Evolutionary conservation across 2,113 vertebrate species (phyloP).

Genomic region (Notechis scutatus): DNA sequence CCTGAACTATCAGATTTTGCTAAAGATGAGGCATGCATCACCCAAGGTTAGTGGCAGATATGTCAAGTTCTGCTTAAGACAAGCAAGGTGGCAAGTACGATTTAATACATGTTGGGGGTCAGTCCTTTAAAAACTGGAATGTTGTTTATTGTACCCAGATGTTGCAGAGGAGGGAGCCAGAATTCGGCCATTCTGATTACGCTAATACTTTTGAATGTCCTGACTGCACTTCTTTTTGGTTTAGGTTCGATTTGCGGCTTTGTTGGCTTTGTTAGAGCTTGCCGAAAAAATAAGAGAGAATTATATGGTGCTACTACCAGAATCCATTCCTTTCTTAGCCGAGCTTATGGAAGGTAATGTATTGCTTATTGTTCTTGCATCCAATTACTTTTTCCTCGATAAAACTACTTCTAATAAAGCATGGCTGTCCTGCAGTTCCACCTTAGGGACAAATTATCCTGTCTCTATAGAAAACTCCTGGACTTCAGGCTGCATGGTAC

Average conservation of each 20-base stretch:
- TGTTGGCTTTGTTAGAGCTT: slow-evolving; percentile 82
- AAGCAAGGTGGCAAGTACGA: background rate
- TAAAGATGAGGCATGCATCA: slow-evolving; percentile 84
- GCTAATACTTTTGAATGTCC: background rate
- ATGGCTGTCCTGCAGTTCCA: background rate
- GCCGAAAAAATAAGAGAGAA: slow-evolving; percentile 90
- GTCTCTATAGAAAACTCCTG: background rate
- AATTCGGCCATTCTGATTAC: background rate
- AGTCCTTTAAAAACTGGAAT: background rate
- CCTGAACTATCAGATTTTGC: slow-evolving; percentile 90
- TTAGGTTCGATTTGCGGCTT: slow-evolving; percentile 90
- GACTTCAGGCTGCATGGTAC: background rate
- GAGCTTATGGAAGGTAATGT: slow-evolving; percentile 95
- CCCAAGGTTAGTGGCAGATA: slow-evolving; percentile 74
- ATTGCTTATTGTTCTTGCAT: background rate
- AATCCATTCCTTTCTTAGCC: slow-evolving; percentile 94
- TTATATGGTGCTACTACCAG: slow-evolving; percentile 89
- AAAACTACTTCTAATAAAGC: background rate
- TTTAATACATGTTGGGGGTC: background rate
- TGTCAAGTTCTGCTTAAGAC: background rate
- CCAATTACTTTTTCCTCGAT: background rate
- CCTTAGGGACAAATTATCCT: background rate
- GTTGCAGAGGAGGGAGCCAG: background rate
- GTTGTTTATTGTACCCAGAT: background rate
- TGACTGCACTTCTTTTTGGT: background rate